A percentile compares a stretch with the other conserved stretches of the same genome.
These are phyloP conservation scores for Tribolium freemani DNA, from an alignment of 2,888 invertebrate genomes.

Conservation along the genomic window DNA sequence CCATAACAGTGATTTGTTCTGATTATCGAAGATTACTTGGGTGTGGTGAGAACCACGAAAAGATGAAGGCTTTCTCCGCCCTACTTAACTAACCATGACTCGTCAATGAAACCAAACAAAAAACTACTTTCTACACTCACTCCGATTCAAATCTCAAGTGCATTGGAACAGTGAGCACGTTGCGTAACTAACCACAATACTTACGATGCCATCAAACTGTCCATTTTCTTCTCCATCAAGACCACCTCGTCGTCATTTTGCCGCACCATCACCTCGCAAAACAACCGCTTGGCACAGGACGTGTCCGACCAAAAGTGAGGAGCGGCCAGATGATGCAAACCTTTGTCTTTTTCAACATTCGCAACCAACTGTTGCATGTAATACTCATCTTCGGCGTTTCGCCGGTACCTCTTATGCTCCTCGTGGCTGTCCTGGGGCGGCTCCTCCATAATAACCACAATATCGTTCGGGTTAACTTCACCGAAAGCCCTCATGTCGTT, in stretches of 20 bases:
- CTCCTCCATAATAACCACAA: slow-evolving; percentile 61
- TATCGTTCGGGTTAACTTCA: slow-evolving; percentile 55
- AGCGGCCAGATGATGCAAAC: slow-evolving; percentile 57
- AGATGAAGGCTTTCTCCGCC: slow-evolving; percentile 48
- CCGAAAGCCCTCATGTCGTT: slow-evolving; percentile 61
- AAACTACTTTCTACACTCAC: slow-evolving; percentile 49
- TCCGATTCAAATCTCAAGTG: slow-evolving; percentile 28
- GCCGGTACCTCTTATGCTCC: slow-evolving; percentile 60
- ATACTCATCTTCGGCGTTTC: slow-evolving; percentile 64
- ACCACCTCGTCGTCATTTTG: slow-evolving; percentile 79
- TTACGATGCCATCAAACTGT: slow-evolving; percentile 80
- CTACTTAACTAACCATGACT: slow-evolving; percentile 47
- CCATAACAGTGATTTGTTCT: slow-evolving; percentile 34
- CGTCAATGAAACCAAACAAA: slow-evolving; percentile 42
- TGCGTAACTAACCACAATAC: slow-evolving; percentile 62
- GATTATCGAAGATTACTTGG: slow-evolving; percentile 35
- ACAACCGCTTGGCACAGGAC: slow-evolving; percentile 82
- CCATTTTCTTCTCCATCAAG: slow-evolving; percentile 87
- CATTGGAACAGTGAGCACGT: slow-evolving; percentile 26
- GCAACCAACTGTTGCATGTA: slow-evolving; percentile 62
- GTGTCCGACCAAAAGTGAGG: slow-evolving; percentile 78
- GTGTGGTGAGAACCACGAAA: slow-evolving; percentile 41
- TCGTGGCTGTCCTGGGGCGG: slow-evolving; percentile 42
- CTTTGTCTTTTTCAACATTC: slow-evolving; percentile 59
- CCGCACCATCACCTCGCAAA: slow-evolving; percentile 81